Conservation (phyloP, 2,797 vertebrate species). For the Falco cherrug region DNA sequence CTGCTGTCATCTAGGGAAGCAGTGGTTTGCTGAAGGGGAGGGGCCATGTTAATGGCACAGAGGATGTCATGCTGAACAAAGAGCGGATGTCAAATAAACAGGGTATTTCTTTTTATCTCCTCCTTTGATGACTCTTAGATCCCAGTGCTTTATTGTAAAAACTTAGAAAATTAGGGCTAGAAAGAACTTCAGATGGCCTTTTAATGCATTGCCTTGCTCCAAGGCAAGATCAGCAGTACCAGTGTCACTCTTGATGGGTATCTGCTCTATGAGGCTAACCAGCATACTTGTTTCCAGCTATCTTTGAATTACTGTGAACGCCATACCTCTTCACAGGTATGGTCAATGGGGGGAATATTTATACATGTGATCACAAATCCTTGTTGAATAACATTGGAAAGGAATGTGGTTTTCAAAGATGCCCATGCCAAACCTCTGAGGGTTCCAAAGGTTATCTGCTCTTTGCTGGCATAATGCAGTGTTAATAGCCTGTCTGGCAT, state of each 20-base stretch:
- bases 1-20: constrained; percentile 11
- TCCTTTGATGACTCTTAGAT: constrained; percentile 48
- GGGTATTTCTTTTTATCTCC: constrained; percentile 12
- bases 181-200: constrained; percentile 15
- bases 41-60: constrained; percentile 2
- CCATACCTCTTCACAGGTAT: not conserved
- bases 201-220: constrained; percentile 4
- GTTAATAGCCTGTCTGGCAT: not conserved
- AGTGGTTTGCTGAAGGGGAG: constrained; percentile 49
- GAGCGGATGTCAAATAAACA: constrained; percentile 42
- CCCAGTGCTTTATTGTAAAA: constrained; percentile 2
- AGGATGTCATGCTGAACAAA: constrained; percentile 32
- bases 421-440: not conserved
- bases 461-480: not conserved
- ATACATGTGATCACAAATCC: not conserved
- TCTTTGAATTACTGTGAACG: not conserved
- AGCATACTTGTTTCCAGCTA: not conserved
- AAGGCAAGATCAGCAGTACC: not conserved
- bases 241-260: not conserved
- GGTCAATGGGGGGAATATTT: not conserved
- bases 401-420: not conserved
- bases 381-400: not conserved
- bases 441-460: not conserved
- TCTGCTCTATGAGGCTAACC: not conserved
- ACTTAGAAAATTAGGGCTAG: not conserved